A percentile compares a stretch with the other conserved stretches of the same genome.
Conservation (phyloP, 1,140 invertebrate genomes). For the Gryllus bimaculatus region DNA sequence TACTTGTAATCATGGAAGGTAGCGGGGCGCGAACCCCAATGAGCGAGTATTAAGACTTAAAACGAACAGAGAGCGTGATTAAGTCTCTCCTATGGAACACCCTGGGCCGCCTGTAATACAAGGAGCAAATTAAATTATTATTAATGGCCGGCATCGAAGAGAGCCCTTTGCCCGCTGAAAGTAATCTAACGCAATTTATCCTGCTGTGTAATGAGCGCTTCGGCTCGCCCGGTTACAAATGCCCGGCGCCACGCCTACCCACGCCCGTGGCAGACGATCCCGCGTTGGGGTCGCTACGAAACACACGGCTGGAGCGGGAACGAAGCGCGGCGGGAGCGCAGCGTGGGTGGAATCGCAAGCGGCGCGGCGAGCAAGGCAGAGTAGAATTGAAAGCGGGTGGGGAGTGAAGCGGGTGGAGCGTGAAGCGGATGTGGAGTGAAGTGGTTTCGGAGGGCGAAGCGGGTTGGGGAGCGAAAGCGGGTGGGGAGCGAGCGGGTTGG, state of each 20-base stretch:
- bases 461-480: too few relatives aligned
- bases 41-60: neutral
- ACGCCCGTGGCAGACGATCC: neutral
- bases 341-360: too few relatives aligned
- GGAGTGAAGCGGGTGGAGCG: too few relatives aligned
- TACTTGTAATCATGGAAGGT: neutral
- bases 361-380: too few relatives aligned
- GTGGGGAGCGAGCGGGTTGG: too few relatives aligned
- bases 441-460: too few relatives aligned
- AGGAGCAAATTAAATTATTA: conserved; percentile 6
- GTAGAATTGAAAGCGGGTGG: too few relatives aligned
- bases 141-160: neutral
- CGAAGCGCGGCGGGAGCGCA: neutral
- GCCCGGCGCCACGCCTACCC: neutral
- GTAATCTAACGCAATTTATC: neutral
- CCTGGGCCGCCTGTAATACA: too few relatives aligned
- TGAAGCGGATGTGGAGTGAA: too few relatives aligned
- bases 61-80: neutral
- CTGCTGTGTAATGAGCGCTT: neutral
- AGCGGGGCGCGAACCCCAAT: neutral
- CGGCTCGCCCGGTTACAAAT: neutral
- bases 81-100: neutral
- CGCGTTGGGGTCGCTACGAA: neutral
- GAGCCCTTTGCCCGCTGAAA: neutral
- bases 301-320: neutral